Base-by-base conservation (phyloP, 1,140 invertebrate species). In the Teleogryllus occipitalis region DNA sequence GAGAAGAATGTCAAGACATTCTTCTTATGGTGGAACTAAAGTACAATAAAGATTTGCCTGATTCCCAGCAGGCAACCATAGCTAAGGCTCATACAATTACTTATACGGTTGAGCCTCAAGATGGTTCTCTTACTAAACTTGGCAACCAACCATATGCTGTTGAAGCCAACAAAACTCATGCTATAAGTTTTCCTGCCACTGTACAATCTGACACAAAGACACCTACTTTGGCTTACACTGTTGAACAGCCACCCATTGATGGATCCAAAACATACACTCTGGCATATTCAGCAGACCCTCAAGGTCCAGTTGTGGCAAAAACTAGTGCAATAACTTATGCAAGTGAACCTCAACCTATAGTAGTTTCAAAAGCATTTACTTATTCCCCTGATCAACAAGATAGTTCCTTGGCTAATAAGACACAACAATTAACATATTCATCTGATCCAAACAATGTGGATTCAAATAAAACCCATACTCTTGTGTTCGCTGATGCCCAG, bases 11-110 rank as follows among this genome's bases (percentile, higher is more conserved):
- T 75, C 80, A 82, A 80, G 82, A 83, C 80, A 80, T 82, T 47
- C 75, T 83, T 12, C 79, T 83, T 27, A 81, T 83, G 81, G 82
- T 83, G 46, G 83, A 83, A 49, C 74, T 83, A n/a, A 82, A 83
- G 78, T 82, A 82, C 76, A 65, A 65, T 18, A 83, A 82, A 80
- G 83, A 83, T 48, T 21, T 77, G 47, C 18, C 76, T n/a, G 76
- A 77, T n/a, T 21, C 76, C 8, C 76, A 77, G 14, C 76, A 77
- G 12, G 10, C 76, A 47, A 47, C 39, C 47, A 47, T 77, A 21
- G 76, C 76, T 0, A 77, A 77, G 22, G 21, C 76, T 48, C 47
- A 77, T 21, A 79, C 74, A 12, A 49, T 79, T 12, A 27, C 78
- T 10, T 74, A 79, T 47, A 78, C 78, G 0, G 27, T 78, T 7